phyloP scores from a whole-genome alignment of 2,113 vertebrate genomes.

The Motacilla tschutschensis region DNA sequence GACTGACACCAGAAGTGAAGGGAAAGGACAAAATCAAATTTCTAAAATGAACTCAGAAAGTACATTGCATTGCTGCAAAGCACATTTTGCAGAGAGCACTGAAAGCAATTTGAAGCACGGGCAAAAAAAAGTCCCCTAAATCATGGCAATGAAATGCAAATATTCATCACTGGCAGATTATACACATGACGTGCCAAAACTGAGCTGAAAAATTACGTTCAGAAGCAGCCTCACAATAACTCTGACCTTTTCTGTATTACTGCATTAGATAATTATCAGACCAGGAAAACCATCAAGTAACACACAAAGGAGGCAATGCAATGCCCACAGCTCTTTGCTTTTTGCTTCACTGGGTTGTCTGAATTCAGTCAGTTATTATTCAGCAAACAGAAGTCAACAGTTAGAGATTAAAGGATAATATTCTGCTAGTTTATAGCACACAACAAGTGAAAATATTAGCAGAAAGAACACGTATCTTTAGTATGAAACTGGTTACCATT shows the following conservation, averaged over 20 bases:
- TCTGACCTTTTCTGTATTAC: background rate
- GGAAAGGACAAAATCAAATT: background rate
- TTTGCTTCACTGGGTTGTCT: background rate
- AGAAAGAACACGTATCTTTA: background rate
- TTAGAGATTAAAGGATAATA: background rate
- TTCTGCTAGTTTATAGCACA: background rate
- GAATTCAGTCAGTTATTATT: background rate
- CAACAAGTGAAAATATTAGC: background rate
- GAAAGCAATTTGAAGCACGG: background rate
- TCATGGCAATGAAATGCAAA: background rate
- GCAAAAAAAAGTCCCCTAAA: background rate
- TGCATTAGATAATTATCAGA: constrained; percentile 4
- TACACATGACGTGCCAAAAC: background rate
- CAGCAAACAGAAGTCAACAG: background rate
- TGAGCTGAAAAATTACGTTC: background rate
- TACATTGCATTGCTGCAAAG: background rate
- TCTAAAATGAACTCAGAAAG: background rate
- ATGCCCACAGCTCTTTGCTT: background rate
- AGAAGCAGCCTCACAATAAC: background rate
- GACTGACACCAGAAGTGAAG: background rate
- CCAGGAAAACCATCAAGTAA: background rate
- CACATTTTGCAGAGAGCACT: background rate
- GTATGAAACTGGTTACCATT: background rate
- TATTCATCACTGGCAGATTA: background rate
- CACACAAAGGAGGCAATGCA: background rate